Conservation (phyloP, 2,888 invertebrate species). For the Nemurella pictetii region DNA sequence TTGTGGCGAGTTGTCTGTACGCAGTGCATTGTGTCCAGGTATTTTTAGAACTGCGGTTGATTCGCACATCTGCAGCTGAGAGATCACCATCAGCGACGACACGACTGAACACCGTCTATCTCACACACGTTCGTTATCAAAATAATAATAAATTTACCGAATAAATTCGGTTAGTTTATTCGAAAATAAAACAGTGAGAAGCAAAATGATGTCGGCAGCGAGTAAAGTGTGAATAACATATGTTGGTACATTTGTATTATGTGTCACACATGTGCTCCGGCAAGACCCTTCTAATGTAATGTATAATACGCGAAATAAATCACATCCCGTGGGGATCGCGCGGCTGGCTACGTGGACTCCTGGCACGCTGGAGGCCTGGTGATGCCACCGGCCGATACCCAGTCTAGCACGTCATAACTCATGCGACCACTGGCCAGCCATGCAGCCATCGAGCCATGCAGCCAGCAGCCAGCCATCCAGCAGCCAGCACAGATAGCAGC, state of each 20-base stretch:
- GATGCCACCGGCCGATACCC: constrained; percentile 24
- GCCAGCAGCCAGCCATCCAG: too few species aligned
- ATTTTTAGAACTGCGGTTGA: too few species aligned
- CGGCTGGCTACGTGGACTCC: too few species aligned
- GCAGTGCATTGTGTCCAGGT: too few species aligned
- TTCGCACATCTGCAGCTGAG: too few species aligned
- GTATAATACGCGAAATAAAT: constrained; percentile 20
- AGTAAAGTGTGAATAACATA: constrained; percentile 12
- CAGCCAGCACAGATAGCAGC: too few species aligned
- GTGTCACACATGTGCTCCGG: constrained; percentile 21
- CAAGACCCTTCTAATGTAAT: constrained; percentile 12
- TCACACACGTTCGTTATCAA: not conserved
- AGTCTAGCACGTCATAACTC: constrained; percentile 22
- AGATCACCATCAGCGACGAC: not conserved
- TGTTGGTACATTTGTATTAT: constrained; percentile 3
- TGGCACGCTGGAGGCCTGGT: constrained; percentile 4
- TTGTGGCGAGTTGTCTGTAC: too few species aligned
- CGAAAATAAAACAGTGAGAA: not conserved
- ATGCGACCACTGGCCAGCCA: not conserved
- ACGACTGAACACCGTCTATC: not conserved
- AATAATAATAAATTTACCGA: not conserved
- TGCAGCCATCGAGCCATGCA: too few species aligned
- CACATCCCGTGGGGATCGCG: not conserved
- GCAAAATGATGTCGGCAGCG: not conserved
- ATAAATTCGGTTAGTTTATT: not conserved